A percentile compares a stretch with the other conserved stretches of the same genome.
phyloP scores from a whole-genome alignment of 2,888 invertebrate species.

The Agonum fuliginosum region DNA sequence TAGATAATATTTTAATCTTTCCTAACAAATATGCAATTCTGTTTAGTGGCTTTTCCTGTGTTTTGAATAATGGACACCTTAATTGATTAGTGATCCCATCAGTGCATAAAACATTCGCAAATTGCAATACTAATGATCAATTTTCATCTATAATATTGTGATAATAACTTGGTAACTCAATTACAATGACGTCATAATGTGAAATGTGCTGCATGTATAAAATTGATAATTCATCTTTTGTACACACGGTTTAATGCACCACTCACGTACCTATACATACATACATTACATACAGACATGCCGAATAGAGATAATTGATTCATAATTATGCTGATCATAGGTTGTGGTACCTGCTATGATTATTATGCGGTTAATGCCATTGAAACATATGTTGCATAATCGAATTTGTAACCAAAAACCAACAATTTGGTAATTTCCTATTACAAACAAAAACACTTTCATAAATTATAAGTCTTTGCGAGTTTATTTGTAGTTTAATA shows the following conservation, averaged over 20 bases:
- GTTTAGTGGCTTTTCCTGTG: neutral
- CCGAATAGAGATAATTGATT: slow-evolving; percentile 26
- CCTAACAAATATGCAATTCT: too few species aligned
- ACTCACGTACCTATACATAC: neutral
- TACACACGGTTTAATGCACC: neutral
- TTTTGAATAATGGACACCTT: neutral
- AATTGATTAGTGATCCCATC: too few species aligned
- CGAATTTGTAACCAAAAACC: too few species aligned
- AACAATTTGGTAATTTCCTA: too few species aligned
- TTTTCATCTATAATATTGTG: neutral
- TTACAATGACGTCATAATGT: too few species aligned
- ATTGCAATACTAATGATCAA: neutral
- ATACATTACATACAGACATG: too few species aligned
- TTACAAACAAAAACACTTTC: too few species aligned
- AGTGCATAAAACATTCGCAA: neutral
- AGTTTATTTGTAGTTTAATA: too few species aligned
- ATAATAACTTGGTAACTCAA: neutral
- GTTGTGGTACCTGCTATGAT: neutral
- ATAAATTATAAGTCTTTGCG: too few species aligned
- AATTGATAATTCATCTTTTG: neutral
- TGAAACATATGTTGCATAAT: too few species aligned
- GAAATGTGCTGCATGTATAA: neutral
- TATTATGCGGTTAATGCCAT: too few species aligned
- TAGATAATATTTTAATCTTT: too few species aligned
- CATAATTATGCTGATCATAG: slow-evolving; percentile 12